Evolutionary conservation across 2,888 invertebrate species (phyloP).

Genomic region (Adineta ricciae): DNA sequence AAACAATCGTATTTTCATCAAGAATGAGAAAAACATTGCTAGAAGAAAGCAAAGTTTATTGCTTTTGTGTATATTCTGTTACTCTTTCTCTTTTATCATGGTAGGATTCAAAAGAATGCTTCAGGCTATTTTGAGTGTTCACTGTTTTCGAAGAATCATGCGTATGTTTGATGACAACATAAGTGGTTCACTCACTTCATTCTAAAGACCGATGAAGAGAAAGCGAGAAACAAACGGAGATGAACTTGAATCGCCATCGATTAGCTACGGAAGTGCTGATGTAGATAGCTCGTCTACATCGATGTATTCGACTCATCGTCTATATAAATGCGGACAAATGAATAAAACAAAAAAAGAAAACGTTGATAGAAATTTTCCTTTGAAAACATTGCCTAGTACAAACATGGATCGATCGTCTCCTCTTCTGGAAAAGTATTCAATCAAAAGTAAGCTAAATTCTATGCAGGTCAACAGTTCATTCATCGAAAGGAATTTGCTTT

Average conservation of each 20-base stretch:
- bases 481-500: too few species aligned
- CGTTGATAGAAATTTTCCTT: not conserved
- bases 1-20: not conserved
- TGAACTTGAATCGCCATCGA: not conserved
- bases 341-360: not conserved
- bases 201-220: not conserved
- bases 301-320: not conserved
- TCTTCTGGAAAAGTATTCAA: not conserved
- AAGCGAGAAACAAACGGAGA: not conserved
- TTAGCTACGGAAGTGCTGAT: not conserved
- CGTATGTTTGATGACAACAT: not conserved
- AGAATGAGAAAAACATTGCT: not conserved
- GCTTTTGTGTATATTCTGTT: not conserved
- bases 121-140: not conserved
- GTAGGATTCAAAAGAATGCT: not conserved
- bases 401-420: not conserved
- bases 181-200: not conserved
- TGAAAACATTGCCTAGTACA: not conserved
- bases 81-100: not conserved
- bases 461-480: not conserved
- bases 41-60: not conserved
- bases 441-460: not conserved
- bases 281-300: not conserved
- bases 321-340: not conserved
- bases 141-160: not conserved